A percentile compares a stretch with the other conserved stretches of the same genome.
These are phyloP conservation scores for Pseudomyrmex concolor DNA, from an alignment of 1,140 invertebrate species.

Conservation along the genomic window DNA sequence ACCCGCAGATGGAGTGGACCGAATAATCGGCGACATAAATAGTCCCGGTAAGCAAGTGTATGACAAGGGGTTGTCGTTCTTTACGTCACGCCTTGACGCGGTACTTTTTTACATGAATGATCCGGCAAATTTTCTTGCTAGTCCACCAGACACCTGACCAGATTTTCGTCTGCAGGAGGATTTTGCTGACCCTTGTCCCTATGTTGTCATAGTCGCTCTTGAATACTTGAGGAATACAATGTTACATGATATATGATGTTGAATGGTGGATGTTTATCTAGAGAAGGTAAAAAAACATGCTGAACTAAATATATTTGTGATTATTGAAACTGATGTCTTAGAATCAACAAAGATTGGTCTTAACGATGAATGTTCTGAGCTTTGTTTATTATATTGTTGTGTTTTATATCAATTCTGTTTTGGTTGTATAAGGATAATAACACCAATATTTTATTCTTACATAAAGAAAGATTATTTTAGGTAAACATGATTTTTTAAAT, in stretches of 20 bases:
- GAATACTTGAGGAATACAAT: constrained; percentile 58
- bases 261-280: constrained; percentile 61
- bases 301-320: constrained; percentile 10
- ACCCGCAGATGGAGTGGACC: constrained; percentile 48
- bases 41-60: constrained; percentile 72
- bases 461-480: background rate
- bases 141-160: constrained; percentile 27
- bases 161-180: constrained; percentile 44
- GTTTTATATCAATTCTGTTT: background rate
- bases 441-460: background rate
- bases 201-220: constrained; percentile 27
- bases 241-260: constrained; percentile 68
- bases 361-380: background rate
- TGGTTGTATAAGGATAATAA: background rate
- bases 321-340: background rate
- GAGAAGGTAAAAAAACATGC: constrained; percentile 64
- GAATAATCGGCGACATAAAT: constrained; percentile 75
- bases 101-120: constrained; percentile 10
- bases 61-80: constrained; percentile 60
- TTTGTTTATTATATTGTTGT: background rate
- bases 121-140: constrained; percentile 51
- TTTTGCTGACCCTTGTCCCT: background rate
- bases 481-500: background rate
- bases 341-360: background rate
- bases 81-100: constrained; percentile 3